These are phyloP conservation scores for Maccullochella peelii DNA, from an alignment of 2,113 vertebrate species.

Conservation along the genomic window DNA sequence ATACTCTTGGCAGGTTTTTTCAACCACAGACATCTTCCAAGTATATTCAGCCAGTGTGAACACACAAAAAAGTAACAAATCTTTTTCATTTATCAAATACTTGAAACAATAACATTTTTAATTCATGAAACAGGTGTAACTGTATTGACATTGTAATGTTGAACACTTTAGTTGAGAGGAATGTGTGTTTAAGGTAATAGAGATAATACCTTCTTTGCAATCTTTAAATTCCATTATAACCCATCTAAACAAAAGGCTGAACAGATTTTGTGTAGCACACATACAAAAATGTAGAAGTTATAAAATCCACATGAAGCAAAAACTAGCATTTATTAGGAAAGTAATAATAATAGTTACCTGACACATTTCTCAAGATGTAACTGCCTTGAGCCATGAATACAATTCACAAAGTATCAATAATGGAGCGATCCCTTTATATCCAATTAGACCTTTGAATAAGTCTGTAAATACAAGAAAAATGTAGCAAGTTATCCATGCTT, in stretches of 20 bases:
- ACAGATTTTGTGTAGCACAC: background rate
- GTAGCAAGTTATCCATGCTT: background rate
- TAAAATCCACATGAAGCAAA: background rate
- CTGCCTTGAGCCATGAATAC: conserved; percentile 58
- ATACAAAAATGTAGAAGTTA: background rate
- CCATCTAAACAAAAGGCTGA: background rate
- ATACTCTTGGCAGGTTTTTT: conserved; percentile 67
- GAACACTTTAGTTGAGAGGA: background rate
- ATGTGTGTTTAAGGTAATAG: background rate
- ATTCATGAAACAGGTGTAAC: background rate
- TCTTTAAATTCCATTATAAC: background rate
- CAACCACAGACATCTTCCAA: conserved; percentile 61
- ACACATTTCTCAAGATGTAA: conserved; percentile 44
- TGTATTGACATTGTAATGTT: background rate
- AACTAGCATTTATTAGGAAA: background rate
- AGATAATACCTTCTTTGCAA: background rate
- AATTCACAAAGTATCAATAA: conserved; percentile 24
- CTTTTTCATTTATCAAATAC: background rate
- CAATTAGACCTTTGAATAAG: conserved; percentile 8
- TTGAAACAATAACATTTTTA: conserved; percentile 10
- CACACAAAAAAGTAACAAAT: conserved; percentile 35
- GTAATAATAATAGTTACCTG: conserved; percentile 66
- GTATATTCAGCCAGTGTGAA: conserved; percentile 52
- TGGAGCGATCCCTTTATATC: conserved; percentile 13
- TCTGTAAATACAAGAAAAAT: conserved; percentile 33